Evolutionary conservation across 2,113 vertebrate genomes (phyloP), one percentile per base, ranked within the genome.

Genomic region (Montifringilla adamsi): DNA sequence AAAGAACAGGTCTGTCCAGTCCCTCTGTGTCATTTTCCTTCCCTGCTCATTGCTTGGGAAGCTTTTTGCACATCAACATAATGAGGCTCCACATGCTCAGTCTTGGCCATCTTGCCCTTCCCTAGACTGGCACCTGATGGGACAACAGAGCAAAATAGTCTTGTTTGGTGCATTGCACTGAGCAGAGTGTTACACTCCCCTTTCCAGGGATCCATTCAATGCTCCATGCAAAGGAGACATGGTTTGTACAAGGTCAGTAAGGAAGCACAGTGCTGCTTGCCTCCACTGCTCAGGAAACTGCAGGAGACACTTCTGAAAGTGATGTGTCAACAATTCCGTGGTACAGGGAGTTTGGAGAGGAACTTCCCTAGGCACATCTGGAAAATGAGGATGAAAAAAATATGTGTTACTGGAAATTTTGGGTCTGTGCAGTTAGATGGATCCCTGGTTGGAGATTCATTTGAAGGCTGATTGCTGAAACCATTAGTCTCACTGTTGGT

Each of bases 211-310:
- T 59, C 24, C 46, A 22, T 6, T n/a, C 20, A 27, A 0, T 24
- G 70, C 23, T 83, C 62, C 52, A 0, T 1, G 10, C 2, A 27
- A 66, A 63, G 76, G n/a, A 6, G 9, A 39, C 0, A 2, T 2
- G 17, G n/a, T 49, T 37, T 75, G 10, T 11, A 3, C 17, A 5
- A 78, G 66, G 44, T 30, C 3, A 1, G 41, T 4, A 27, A 43
- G 39, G 26, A 73, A 74, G 64, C 41, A 53, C 14, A 14, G 47
- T 9, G 60, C 68, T 72, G 26, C 2, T 16, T 35, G n/a, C 13
- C 46, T 52, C 52, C 9, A 1, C 70, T n/a, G 46, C 88, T 79
- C 16, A 15, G 58, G 39, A 83, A 81, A 66, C 46, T 27, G 28
- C 50, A 64, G 59, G 53, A 74, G 35, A 30, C 10, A 1, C 35